Conservation (phyloP, 2,888 invertebrate genomes). For the Panopea generosa region DNA sequence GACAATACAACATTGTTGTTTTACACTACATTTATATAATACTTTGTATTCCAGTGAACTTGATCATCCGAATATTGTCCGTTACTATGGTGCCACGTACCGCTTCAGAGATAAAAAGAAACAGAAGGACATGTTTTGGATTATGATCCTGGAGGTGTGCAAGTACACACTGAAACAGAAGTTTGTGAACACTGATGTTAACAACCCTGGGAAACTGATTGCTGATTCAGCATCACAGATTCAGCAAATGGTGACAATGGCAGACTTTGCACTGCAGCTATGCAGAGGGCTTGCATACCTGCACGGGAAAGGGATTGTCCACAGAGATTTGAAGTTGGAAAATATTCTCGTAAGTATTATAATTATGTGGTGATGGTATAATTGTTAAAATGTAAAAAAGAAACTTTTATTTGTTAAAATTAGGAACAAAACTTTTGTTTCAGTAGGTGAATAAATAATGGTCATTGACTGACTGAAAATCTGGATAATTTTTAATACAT, state of each 20-base stretch:
- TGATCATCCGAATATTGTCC: slow-evolving; percentile 76
- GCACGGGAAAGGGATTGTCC: slow-evolving; percentile 76
- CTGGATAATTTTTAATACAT: too few relatives aligned
- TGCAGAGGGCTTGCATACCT: slow-evolving; percentile 74
- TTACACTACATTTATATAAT: too few relatives aligned
- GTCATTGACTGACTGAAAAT: too few relatives aligned
- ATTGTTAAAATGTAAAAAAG: too few relatives aligned
- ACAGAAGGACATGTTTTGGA: slow-evolving; percentile 67
- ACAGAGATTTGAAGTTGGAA: slow-evolving; percentile 80
- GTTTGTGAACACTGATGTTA: slow-evolving; percentile 54
- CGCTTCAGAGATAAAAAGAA: slow-evolving; percentile 58
- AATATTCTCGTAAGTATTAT: slow-evolving; percentile 78
- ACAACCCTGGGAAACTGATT: slow-evolving; percentile 57
- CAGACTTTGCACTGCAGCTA: slow-evolving; percentile 67
- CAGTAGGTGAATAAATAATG: too few relatives aligned
- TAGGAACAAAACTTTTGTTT: too few relatives aligned
- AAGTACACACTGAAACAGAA: slow-evolving; percentile 71
- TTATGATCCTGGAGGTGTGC: slow-evolving; percentile 81
- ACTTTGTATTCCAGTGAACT: slow-evolving; percentile 68
- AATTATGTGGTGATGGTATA: too few relatives aligned
- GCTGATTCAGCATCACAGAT: slow-evolving; percentile 28
- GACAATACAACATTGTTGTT: too few relatives aligned
- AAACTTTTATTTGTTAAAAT: too few relatives aligned
- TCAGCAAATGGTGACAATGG: slow-evolving; percentile 68
- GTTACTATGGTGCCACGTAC: slow-evolving; percentile 75